Conservation (phyloP, 92 coral and sea anemone genomes). For the Phenganax stokvisi region DNA sequence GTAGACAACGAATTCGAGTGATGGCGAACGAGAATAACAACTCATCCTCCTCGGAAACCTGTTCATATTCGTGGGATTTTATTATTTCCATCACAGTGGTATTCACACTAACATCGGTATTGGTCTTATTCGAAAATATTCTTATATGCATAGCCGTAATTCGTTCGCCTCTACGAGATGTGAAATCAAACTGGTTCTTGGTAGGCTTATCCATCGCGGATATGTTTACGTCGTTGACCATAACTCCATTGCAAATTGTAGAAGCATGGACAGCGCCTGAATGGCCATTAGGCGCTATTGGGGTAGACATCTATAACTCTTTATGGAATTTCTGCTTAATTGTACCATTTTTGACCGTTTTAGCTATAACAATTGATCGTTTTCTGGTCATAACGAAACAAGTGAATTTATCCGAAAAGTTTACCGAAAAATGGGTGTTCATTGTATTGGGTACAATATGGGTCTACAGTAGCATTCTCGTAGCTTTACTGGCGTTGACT, state of each 20-base stretch:
- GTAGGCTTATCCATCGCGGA: conserved; percentile 52
- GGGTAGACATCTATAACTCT: conserved; percentile 43
- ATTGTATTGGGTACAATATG: conserved; percentile 6
- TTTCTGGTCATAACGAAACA: conserved; percentile 43
- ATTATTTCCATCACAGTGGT: conserved; percentile 14
- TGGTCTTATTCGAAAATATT: conserved; percentile 33
- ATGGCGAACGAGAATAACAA: neutral
- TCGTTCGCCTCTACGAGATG: conserved; percentile 18
- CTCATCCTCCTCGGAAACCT: neutral
- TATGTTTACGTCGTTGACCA: conserved; percentile 46
- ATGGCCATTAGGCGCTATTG: conserved; percentile 57
- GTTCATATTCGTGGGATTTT: conserved; percentile 22
- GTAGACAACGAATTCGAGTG: too few relatives aligned
- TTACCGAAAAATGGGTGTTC: conserved; percentile 12
- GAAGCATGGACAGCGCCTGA: conserved; percentile 50
- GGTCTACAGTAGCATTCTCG: conserved; percentile 33
- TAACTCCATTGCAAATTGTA: conserved; percentile 53
- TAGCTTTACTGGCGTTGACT: conserved; percentile 31
- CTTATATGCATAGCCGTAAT: conserved; percentile 18
- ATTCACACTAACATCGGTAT: conserved; percentile 10
- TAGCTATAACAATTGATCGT: conserved; percentile 54
- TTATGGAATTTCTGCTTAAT: conserved; percentile 50
- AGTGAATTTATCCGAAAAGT: neutral
- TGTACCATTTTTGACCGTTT: conserved; percentile 48
- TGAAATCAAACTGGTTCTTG: conserved; percentile 25